Evolutionary conservation across 1,140 invertebrate species (phyloP), one percentile per base, ranked within the genome.

Genomic region (Temnothorax longispinosus): DNA sequence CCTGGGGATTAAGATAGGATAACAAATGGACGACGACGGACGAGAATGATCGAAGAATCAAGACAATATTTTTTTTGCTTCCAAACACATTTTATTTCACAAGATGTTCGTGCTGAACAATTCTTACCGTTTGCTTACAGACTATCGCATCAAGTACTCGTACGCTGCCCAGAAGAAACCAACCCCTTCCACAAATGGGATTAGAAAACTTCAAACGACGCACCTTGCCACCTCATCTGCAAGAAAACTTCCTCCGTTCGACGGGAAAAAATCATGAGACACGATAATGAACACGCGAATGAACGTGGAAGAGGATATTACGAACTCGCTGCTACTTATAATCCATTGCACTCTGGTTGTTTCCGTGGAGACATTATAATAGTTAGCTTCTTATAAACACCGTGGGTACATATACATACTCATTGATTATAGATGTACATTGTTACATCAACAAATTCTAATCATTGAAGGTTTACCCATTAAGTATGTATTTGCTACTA

Each of bases 141-240:
- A 62, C 18, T 44, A 60, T 69, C 77, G 41, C 47, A 41, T 47
- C 10, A 27, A 44, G 54, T 18, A 82, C 38, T 72, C 18, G 47
- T 35, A 54, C 21, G n/a, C 74, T 84, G 56, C 27, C 54, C 54
- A 32, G 13, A 84, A 32, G 13, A 75, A 75, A 41, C 27, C 52
- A 56, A 27, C 54, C 41, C n/a, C 56, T n/a, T 52, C 41, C 41
- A 60, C 41, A 3, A 13, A 56, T 21, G 69, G 13, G 32, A 84
- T 84, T 75, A 84, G 74, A 80, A 85, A 85, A 77, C 74, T 85
- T 78, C n/a, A 11, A 77, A 76, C 35, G 60, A 78, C 60, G 74
- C 74, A 78, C 44, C 74, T 52, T 62, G 75, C 44, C 74, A 84
- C 54, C 32, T 75, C 41, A 75, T 84, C 80, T 60, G 69, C 69